phyloP scores from a whole-genome alignment of 2,113 vertebrate genomes.

The Macquaria ambigua region DNA sequence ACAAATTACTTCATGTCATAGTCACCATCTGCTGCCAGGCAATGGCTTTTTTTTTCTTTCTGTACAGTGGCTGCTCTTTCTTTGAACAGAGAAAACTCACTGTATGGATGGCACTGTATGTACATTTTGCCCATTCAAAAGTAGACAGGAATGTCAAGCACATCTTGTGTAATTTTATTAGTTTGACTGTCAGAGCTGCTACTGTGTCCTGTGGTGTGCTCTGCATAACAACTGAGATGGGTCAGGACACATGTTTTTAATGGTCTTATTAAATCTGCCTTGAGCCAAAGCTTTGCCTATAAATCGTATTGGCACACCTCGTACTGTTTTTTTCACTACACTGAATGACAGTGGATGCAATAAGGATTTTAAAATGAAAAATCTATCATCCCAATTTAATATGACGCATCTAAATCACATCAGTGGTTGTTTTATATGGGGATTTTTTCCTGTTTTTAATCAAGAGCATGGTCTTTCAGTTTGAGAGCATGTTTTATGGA shows the following conservation, averaged over 20 bases:
- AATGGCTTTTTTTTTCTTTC: neutral
- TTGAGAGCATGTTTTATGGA: too few species aligned
- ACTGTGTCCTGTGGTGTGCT: neutral
- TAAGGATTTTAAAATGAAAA: neutral
- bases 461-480: too few species aligned
- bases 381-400: neutral
- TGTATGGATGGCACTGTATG: neutral
- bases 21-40: neutral
- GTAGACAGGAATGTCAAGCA: neutral
- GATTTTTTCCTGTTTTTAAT: too few species aligned
- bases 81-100: neutral
- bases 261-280: neutral
- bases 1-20: neutral
- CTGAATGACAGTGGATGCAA: neutral
- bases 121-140: neutral
- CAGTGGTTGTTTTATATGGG: neutral
- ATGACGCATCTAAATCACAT: neutral
- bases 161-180: neutral
- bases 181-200: slow-evolving; percentile 6
- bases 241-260: neutral
- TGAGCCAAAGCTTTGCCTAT: neutral
- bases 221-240: neutral
- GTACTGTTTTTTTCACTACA: neutral
- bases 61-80: neutral
- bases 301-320: neutral